A percentile compares a stretch with the other conserved stretches of the same genome.
Conservation (phyloP, 2,797 vertebrate species). For the Lepidocolaptes lacrymiger region DNA sequence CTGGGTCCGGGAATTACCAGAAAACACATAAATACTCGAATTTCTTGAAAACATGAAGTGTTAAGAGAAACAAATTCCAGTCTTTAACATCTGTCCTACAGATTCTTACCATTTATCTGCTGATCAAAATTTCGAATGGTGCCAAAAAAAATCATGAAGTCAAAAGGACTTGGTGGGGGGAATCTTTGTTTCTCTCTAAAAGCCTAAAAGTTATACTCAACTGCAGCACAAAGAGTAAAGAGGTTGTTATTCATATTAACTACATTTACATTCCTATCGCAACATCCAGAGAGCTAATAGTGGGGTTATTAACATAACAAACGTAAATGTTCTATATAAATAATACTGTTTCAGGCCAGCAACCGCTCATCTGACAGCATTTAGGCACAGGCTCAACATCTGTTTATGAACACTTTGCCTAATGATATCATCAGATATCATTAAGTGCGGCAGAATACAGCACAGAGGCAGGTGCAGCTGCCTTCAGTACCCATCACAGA, state of each 20-base stretch:
- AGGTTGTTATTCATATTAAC: constrained; percentile 89
- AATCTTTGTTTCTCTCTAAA: constrained; percentile 84
- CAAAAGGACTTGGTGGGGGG: constrained; percentile 79
- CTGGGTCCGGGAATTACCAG: constrained; percentile 41
- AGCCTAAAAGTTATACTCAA: constrained; percentile 89
- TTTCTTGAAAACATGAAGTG: constrained; percentile 67
- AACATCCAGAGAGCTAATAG: constrained; percentile 97
- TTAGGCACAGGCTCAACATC: constrained; percentile 99
- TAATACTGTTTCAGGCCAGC: constrained; percentile 97
- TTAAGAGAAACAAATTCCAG: constrained; percentile 76
- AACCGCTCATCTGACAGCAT: constrained; percentile 98
- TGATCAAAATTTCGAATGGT: constrained; percentile 75
- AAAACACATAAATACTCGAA: constrained; percentile 62
- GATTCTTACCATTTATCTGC: constrained; percentile 77
- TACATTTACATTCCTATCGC: constrained; percentile 94
- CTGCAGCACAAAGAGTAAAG: constrained; percentile 87
- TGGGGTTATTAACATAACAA: constrained; percentile 99
- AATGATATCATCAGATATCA: constrained; percentile 99
- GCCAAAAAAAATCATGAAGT: constrained; percentile 75
- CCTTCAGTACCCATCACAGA: constrained; percentile 88
- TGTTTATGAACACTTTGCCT: constrained; percentile 99
- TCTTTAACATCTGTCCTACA: constrained; percentile 78
- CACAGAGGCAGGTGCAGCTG: constrained; percentile 99
- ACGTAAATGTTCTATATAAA: constrained; percentile 99
- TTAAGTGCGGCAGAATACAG: constrained; percentile 97